These are phyloP conservation scores for Cerastoderma edule DNA, from an alignment of 2,888 invertebrate genomes.

Conservation along the genomic window DNA sequence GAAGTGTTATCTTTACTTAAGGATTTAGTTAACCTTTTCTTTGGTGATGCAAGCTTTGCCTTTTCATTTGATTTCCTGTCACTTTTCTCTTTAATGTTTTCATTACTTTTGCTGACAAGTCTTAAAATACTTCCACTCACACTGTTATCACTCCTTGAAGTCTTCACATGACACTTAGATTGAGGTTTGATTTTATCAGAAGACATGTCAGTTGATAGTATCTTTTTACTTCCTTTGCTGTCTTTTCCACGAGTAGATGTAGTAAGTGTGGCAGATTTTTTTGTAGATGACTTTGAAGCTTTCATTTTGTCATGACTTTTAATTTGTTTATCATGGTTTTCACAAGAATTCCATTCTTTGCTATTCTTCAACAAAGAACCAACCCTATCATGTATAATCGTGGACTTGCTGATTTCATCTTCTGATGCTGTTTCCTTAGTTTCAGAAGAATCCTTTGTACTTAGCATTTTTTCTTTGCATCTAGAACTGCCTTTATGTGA, in stretches of 20 bases:
- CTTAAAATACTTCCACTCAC: conserved; percentile 13
- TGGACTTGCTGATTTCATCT: too few species aligned
- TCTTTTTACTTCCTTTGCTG: not conserved
- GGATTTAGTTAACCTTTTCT: conserved; percentile 21
- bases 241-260: not conserved
- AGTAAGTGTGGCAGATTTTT: not conserved
- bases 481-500: too few species aligned
- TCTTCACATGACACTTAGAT: not conserved
- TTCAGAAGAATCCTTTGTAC: too few species aligned
- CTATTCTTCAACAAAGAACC: too few species aligned
- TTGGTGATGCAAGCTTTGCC: conserved; percentile 14
- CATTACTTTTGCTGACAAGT: conserved; percentile 13
- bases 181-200: not conserved
- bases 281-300: not conserved
- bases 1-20: not conserved
- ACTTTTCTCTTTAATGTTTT: conserved; percentile 9
- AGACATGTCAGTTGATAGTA: too few species aligned
- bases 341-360: too few species aligned
- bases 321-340: not conserved
- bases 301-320: not conserved
- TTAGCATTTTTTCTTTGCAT: too few species aligned
- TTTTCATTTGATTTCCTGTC: not conserved
- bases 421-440: too few species aligned
- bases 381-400: too few species aligned
- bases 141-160: conserved; percentile 16